Base-by-base conservation (phyloP, 2,797 vertebrate species). In the Tenualosa ilisha region DNA sequence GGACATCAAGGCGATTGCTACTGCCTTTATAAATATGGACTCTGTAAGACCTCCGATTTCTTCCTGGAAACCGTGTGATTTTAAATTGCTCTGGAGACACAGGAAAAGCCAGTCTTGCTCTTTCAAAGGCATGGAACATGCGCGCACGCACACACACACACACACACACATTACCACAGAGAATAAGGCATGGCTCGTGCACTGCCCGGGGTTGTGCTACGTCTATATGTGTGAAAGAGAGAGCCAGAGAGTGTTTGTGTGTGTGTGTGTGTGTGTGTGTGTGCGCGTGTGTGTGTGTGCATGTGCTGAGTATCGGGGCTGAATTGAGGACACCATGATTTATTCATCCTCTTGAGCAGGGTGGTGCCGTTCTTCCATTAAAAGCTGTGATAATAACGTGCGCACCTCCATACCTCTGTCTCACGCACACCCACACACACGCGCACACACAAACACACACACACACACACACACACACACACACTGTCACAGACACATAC, bases 251-350 rank as follows among this genome's bases (percentile, higher is more conserved):
- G 9, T 56, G 53, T 56, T 12, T 56, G 53, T 56, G 53, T 56
- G 53, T 56, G 53, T 56, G 53, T 56, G 53, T 56, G 53, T 56
- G 53, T 56, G 15, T 20, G 22, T 68, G 87, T 54, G 68, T 59
- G 13, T 65, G 20, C 43, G 46, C n/a, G 17, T 40, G 81, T 53
- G 43, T 49, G 51, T 15, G n/a, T 12, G 22, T 59, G 26, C 17
- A 17, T 56, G 54, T 56, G 54, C 17, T n/a, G 7, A n/a, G 54
- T 81, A 83, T 86, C 51, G 20, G 82, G 50, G 24, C 82, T 85
- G 81, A 87, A 89, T 87, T 85, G 50, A 87, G 86, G 88, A 85
- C 88, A 26, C 81, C 83, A 88, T 90, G 86, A 85, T 87, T 86
- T 86, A 88, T 88, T 90, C 87, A 89, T 90, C 46, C 68, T 81